Base-by-base conservation (phyloP, 2,888 invertebrate species). In the Eucera pruinosa region DNA sequence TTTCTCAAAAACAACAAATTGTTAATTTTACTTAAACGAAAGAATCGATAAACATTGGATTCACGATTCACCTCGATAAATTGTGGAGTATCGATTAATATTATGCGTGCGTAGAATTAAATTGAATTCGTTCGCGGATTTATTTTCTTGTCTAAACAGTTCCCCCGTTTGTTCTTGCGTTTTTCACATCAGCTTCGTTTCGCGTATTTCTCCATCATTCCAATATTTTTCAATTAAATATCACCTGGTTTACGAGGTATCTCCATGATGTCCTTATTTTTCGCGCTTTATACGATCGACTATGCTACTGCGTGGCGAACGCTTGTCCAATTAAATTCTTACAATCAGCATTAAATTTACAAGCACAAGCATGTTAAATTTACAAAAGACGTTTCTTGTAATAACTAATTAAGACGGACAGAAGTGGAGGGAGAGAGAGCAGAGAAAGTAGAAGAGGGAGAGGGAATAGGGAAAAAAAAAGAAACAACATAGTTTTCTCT, bases 401-500 rank as follows among this genome's bases (percentile, higher is more conserved):
- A 62, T n/a, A n/a, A 36, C 50, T 55, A 62, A 62, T 62, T 57
- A 57, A 57, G 61, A 50, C 39, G 27, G 18, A 39, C 20, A 9
- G 39, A 15, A 11, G 15, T 13, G 11, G 6, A 2, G 20, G 6
- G 25, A 9, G 4, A 18, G 5, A 30, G 36, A 7, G 2, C 9
- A 11, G 36, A 39, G 20, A 1, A 11, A 43, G 0, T 27, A 11
- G n/a, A 2, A 11, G 25, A 25, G n/a, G 5, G 6, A 5, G 2
- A n/a, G 3, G 1, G 1, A 20, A 1, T 1, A 9, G 4, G 15
- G 1, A 3, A 6, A 18, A 25, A 15, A 39, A 23, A 39, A 27
- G 39, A 13, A 45, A 52, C 18, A 47, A 47, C 27, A 47, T 30
- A 23, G 39, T 65, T n/a, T n/a, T 55, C 55, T 58, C 33, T 20